These are phyloP conservation scores for Poeciliopsis retropinna DNA, from an alignment of 2,113 vertebrate genomes.

Conservation along the genomic window DNA sequence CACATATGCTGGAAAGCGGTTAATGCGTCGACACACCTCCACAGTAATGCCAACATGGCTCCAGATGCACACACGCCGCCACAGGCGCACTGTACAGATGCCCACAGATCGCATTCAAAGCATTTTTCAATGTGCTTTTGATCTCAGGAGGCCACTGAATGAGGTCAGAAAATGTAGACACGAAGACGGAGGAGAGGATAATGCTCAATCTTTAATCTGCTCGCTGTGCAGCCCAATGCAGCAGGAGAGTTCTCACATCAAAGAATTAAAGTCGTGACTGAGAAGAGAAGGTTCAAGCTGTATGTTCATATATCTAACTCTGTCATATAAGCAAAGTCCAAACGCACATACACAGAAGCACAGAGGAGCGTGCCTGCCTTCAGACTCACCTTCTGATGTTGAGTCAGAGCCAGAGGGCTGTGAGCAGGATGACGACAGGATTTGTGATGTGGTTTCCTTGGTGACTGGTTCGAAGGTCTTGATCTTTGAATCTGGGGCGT, in stretches of 20 bases:
- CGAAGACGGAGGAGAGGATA: conserved; percentile 37
- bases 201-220: conserved; percentile 57
- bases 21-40: conserved; percentile 20
- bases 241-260: conserved; percentile 63
- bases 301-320: conserved; percentile 18
- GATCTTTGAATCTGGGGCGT: conserved; percentile 91
- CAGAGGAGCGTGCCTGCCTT: conserved; percentile 1
- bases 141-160: conserved; percentile 45
- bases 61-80: conserved; percentile 9
- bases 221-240: conserved; percentile 40
- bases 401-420: conserved; percentile 86
- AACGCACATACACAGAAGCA: neutral
- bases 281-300: conserved; percentile 35
- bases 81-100: conserved; percentile 24
- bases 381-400: conserved; percentile 78
- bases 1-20: conserved; percentile 16
- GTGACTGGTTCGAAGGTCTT: conserved; percentile 80
- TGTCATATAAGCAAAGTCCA: conserved; percentile 26
- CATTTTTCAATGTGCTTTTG: conserved; percentile 36
- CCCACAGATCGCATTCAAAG: conserved; percentile 35
- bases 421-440: conserved; percentile 80
- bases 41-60: conserved; percentile 21
- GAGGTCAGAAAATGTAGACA: conserved; percentile 56
- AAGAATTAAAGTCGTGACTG: conserved; percentile 61
- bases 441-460: conserved; percentile 79